A percentile compares a stretch with the other conserved stretches of the same genome.
Evolutionary conservation across 1,140 invertebrate genomes (phyloP).

Genomic region (Halyomorpha halys): DNA sequence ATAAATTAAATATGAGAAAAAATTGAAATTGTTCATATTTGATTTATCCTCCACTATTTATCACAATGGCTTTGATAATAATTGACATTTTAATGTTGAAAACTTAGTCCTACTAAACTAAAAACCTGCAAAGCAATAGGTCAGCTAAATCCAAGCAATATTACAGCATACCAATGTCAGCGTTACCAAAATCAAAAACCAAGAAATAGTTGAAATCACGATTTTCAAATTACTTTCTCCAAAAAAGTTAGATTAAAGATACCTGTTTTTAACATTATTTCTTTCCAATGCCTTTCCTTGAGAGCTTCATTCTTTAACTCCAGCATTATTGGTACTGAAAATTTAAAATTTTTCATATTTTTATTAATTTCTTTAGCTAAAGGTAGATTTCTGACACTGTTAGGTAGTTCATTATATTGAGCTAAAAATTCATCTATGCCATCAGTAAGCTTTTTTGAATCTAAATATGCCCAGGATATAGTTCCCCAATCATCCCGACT

Average conservation of each 20-base stretch:
- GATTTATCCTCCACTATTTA: too few relatives aligned
- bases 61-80: too few relatives aligned
- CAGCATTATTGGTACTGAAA: constrained; percentile 76
- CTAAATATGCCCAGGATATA: constrained; percentile 75
- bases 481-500: constrained; percentile 69
- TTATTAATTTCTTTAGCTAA: constrained; percentile 58
- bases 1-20: too few relatives aligned
- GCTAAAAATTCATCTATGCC: constrained; percentile 77
- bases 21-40: too few relatives aligned
- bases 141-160: too few relatives aligned
- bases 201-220: too few relatives aligned
- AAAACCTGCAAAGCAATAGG: too few relatives aligned
- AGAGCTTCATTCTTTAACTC: constrained; percentile 84
- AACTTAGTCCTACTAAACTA: too few relatives aligned
- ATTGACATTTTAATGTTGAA: too few relatives aligned
- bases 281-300: constrained; percentile 75
- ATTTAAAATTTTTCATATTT: constrained; percentile 80
- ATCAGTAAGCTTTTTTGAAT: constrained; percentile 69
- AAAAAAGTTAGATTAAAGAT: constrained; percentile 20
- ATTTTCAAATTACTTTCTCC: too few relatives aligned
- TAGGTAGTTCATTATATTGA: constrained; percentile 56
- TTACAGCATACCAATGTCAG: too few relatives aligned
- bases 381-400: constrained; percentile 42
- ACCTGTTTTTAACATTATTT: constrained; percentile 78
- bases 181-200: too few relatives aligned